Base-by-base conservation (phyloP, 2,113 vertebrate species). In the Nansenia antarctica region DNA sequence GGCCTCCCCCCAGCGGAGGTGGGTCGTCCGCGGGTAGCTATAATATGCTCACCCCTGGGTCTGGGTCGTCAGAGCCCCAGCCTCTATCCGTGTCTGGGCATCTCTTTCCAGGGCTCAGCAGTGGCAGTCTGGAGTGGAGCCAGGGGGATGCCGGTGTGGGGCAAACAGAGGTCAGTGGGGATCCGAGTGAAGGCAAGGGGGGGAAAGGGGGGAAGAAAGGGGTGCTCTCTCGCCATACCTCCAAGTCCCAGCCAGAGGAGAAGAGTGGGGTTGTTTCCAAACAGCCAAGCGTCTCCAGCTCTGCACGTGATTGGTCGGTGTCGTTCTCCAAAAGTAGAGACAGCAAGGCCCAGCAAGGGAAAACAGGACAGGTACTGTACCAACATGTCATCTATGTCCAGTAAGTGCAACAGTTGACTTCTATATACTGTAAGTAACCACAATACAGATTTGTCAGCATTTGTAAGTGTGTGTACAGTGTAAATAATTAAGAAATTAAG, bases 291-390 rank as follows among this genome's bases (percentile, higher is more conserved):
- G 86, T 93, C 62, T 87, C 93, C 45, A 94, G 88, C 73, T 94
- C 94, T 26, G 95, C 94, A 20, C 86, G 90, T 74, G 95, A 96
- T 86, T 97, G 95, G 95, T 87, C 92, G 3, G 88, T 95, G 76
- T 82, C 86, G 1, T 90, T 86, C 70, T 84, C 83, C 0, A 90
- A 84, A 80, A 81, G 22, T 58, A 92, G 88, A 57, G 92, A 94
- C 52, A 90, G 84, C 70, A 95, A 94, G 84, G 90, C 88, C 35
- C 93, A 93, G 81, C 93, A 92, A 29, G 88, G 91, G 30, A 96
- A 95, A 80, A 82, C 86, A 14, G 95, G 93, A 85, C 90, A 97
- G 96, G 96, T 98, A 87, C 35, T 55, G 9, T 53, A 14, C 31
- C 5, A 49, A 49, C 45, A 5, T n/a, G n/a, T 5, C 35, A 37